These are phyloP conservation scores for Euplexia lucipara DNA, from an alignment of 2,888 invertebrate species.

Conservation along the genomic window DNA sequence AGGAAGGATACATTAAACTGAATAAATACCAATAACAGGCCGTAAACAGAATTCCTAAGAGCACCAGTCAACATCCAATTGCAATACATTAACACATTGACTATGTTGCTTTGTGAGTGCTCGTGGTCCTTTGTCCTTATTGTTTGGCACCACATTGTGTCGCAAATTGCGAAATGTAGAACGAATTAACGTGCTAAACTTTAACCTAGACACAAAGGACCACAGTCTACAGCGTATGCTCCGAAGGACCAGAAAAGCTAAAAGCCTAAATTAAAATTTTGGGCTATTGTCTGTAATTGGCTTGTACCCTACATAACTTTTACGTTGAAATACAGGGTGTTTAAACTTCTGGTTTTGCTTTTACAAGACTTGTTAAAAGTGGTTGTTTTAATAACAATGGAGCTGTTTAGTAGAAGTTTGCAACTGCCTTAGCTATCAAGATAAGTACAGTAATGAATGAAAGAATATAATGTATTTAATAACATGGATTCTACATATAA, in stretches of 20 bases:
- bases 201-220: slow-evolving; percentile 70
- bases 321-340: slow-evolving; percentile 19
- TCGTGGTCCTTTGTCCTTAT: slow-evolving; percentile 54
- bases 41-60: slow-evolving; percentile 59
- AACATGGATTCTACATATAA: not conserved
- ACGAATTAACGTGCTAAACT: slow-evolving; percentile 72
- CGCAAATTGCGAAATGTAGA: slow-evolving; percentile 62
- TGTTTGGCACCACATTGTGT: slow-evolving; percentile 57
- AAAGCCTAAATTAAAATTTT: slow-evolving; percentile 32
- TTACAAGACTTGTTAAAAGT: not conserved
- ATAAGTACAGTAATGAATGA: not conserved
- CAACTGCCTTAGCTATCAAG: not conserved
- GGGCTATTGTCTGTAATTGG: slow-evolving; percentile 40
- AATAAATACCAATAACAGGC: slow-evolving; percentile 55
- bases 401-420: slow-evolving; percentile 4
- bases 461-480: not conserved
- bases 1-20: slow-evolving; percentile 53
- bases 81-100: slow-evolving; percentile 72
- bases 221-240: slow-evolving; percentile 79
- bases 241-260: slow-evolving; percentile 29
- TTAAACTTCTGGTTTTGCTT: slow-evolving; percentile 6
- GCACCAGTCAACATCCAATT: slow-evolving; percentile 66
- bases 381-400: slow-evolving; percentile 4
- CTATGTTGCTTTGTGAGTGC: slow-evolving; percentile 63
- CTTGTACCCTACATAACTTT: slow-evolving; percentile 28